Evolutionary conservation across 2,113 vertebrate species (phyloP).

Genomic region (Bothrops jararaca): DNA sequence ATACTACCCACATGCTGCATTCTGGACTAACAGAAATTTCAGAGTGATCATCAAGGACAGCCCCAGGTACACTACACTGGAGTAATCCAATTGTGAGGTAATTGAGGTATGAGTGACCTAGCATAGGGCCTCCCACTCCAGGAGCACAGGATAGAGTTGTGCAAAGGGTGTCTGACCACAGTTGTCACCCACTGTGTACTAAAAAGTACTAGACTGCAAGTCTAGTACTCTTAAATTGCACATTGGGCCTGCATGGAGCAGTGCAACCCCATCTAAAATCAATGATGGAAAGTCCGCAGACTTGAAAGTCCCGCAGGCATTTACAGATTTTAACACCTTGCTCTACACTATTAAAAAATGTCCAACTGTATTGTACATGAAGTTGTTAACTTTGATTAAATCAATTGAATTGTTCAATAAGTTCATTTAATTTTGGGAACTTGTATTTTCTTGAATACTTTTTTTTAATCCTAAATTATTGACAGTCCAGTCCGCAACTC

Average conservation of each 20-base stretch:
- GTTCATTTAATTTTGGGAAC: conserved; percentile 5
- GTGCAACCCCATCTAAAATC: not conserved
- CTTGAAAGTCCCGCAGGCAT: not conserved
- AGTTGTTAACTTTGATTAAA: conserved; percentile 52
- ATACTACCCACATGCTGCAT: not conserved
- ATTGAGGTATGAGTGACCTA: not conserved
- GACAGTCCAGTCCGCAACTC: not conserved
- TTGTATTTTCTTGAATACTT: not conserved
- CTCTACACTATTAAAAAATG: not conserved
- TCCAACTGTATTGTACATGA: conserved; percentile 23
- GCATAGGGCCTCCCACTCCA: not conserved
- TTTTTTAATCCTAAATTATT: not conserved
- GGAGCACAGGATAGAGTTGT: not conserved
- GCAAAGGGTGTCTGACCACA: not conserved
- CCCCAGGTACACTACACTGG: not conserved
- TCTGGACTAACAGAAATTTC: not conserved
- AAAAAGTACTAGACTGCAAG: not conserved
- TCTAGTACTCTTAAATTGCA: not conserved
- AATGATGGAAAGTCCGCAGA: not conserved
- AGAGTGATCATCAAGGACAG: not conserved
- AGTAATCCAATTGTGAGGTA: not conserved
- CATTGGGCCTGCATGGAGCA: not conserved
- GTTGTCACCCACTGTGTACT: not conserved
- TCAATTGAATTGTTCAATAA: not conserved
- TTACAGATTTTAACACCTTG: not conserved